These are phyloP conservation scores for Hippoglossus stenolepis DNA, from an alignment of 2,113 vertebrate genomes.

Conservation along the genomic window DNA sequence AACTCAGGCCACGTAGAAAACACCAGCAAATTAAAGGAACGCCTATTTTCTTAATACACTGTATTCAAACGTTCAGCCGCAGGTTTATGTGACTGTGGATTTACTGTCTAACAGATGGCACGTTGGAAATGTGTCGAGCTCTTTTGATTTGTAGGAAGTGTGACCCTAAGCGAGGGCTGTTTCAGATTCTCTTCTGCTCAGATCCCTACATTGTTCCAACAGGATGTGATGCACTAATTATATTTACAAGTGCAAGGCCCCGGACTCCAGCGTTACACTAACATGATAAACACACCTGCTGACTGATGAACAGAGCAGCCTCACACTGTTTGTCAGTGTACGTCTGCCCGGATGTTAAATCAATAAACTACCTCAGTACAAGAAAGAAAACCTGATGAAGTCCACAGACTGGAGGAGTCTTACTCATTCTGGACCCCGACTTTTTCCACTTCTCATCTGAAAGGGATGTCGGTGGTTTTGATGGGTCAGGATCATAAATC, in stretches of 20 bases:
- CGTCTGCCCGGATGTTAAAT: constrained; percentile 69
- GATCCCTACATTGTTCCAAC: constrained; percentile 41
- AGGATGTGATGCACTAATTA: constrained; percentile 77
- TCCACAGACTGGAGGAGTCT: constrained; percentile 50
- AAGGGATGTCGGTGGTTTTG: constrained; percentile 58
- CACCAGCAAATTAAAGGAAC: too few species aligned
- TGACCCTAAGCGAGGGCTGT: constrained; percentile 23
- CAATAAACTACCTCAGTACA: constrained; percentile 66
- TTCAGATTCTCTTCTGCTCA: constrained; percentile 45
- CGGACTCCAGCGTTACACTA: constrained; percentile 54
- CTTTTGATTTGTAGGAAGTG: background rate
- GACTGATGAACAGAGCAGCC: constrained; percentile 54
- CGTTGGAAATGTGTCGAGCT: background rate
- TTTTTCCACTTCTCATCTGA: constrained; percentile 57
- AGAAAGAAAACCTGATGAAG: constrained; percentile 42
- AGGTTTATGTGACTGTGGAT: background rate
- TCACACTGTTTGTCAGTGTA: constrained; percentile 66
- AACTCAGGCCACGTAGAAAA: too few species aligned
- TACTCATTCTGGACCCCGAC: constrained; percentile 56
- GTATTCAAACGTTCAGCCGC: background rate
- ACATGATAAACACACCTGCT: constrained; percentile 84
- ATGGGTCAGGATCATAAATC: constrained; percentile 20
- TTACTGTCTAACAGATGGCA: constrained; percentile 9
- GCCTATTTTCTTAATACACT: background rate
- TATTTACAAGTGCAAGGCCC: constrained; percentile 76